Evolutionary conservation across 2,113 vertebrate species (phyloP).

Genomic region (Sinocyclocheilus anophthalmus): DNA sequence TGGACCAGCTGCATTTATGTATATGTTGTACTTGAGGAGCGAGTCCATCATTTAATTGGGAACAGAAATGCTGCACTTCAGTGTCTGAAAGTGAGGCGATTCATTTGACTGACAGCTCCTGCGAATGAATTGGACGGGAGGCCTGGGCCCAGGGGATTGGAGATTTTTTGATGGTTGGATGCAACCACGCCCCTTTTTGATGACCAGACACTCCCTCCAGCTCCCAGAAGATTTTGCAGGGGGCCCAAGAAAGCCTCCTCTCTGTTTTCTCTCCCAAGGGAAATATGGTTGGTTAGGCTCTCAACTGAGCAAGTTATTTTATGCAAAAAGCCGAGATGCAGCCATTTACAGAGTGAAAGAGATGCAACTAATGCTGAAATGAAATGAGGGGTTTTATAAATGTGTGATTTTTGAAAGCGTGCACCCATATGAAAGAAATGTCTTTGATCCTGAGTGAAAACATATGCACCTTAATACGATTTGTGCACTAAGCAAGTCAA

Average conservation of each 20-base stretch:
- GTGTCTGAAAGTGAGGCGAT: not conserved
- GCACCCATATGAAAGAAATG: not conserved
- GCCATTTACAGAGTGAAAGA: not conserved
- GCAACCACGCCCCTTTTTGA: slow-evolving; percentile 37
- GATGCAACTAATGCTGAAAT: not conserved
- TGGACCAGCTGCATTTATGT: slow-evolving; percentile 4
- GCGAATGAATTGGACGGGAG: slow-evolving; percentile 7
- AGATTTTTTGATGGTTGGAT: slow-evolving; percentile 25
- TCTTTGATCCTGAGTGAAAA: slow-evolving; percentile 20
- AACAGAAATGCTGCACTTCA: slow-evolving; percentile 11
- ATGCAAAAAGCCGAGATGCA: not conserved
- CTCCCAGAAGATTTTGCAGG: slow-evolving; percentile 21
- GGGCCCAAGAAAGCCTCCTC: slow-evolving; percentile 4
- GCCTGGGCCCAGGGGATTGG: slow-evolving; percentile 16
- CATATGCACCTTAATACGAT: slow-evolving; percentile 6
- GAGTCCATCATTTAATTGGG: slow-evolving; percentile 29
- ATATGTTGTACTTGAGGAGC: slow-evolving; percentile 4
- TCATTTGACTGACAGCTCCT: slow-evolving; percentile 37
- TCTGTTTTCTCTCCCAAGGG: slow-evolving; percentile 13
- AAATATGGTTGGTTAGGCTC: slow-evolving; percentile 34
- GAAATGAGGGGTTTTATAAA: slow-evolving; percentile 4
- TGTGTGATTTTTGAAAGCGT: not conserved
- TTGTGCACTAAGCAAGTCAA: not conserved
- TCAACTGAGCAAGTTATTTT: slow-evolving; percentile 25
- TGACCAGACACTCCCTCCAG: slow-evolving; percentile 31